Conservation (phyloP, 2,797 vertebrate genomes). For the Aratinga solstitialis region DNA sequence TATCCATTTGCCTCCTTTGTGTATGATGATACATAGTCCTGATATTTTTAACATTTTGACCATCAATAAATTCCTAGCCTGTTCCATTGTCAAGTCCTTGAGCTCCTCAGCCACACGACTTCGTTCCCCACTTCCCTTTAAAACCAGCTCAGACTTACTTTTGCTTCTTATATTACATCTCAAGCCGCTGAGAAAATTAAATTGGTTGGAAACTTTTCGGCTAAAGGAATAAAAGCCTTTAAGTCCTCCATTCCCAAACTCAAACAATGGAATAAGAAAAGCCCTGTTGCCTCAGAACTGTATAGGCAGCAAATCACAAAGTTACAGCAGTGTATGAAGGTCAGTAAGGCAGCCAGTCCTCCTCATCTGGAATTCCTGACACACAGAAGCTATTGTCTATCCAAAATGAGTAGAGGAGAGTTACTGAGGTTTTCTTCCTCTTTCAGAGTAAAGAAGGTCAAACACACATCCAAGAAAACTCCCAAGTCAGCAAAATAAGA, state of each 20-base stretch:
- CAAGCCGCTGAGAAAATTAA: background rate
- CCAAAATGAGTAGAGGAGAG: background rate
- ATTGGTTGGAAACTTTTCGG: background rate
- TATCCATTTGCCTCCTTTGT: rapidly evolving
- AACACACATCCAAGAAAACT: slow-evolving; percentile 7
- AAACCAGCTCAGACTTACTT: background rate
- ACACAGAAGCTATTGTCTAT: slow-evolving; percentile 53
- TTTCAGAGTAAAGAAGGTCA: slow-evolving; percentile 50
- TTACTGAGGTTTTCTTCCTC: slow-evolving; percentile 28
- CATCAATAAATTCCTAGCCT: background rate
- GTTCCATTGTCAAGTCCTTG: rapidly evolving
- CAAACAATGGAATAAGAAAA: slow-evolving; percentile 42
- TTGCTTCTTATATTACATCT: background rate
- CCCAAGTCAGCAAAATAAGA: slow-evolving; percentile 32
- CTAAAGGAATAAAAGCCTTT: slow-evolving; percentile 21
- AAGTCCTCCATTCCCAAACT: background rate
- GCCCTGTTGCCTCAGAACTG: slow-evolving; percentile 17
- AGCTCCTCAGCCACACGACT: background rate
- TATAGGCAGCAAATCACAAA: background rate
- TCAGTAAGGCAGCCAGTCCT: slow-evolving; percentile 26
- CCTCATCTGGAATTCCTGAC: slow-evolving; percentile 58
- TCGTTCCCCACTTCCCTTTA: background rate
- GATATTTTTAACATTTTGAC: background rate
- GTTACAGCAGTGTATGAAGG: slow-evolving; percentile 11
- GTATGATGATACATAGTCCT: background rate